Conservation (phyloP, 2,888 invertebrate species). For the Coecobrya sp. region DNA sequence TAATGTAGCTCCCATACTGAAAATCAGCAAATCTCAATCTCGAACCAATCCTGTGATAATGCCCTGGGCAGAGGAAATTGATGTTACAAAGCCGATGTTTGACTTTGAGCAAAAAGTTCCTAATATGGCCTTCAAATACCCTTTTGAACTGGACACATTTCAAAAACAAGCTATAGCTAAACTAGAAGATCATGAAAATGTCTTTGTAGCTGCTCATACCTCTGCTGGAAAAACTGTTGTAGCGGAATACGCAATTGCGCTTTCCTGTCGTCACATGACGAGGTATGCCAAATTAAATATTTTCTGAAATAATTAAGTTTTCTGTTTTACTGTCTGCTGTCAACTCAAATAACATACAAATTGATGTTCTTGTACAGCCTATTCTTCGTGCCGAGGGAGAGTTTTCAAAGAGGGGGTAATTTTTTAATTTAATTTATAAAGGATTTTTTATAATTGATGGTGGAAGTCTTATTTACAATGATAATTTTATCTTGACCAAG, state of each 20-base stretch:
- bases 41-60: constrained; percentile 88
- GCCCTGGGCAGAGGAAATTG: constrained; percentile 96
- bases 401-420: constrained; percentile 91
- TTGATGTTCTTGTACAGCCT: no score
- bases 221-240: constrained; percentile 99
- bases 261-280: constrained; percentile 97
- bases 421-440: constrained; percentile 87
- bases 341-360: no score
- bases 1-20: constrained; percentile 90
- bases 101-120: constrained; percentile 94
- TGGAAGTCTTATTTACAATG: no score
- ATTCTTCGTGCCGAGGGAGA: constrained; percentile 93
- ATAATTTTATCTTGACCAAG: constrained; percentile 57
- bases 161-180: constrained; percentile 98
- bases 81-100: constrained; percentile 93
- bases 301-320: not conserved
- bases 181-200: constrained; percentile 97
- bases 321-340: not conserved
- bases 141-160: constrained; percentile 98
- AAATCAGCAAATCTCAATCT: constrained; percentile 90
- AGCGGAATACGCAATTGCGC: constrained; percentile 99
- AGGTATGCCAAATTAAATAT: no score
- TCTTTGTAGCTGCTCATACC: constrained; percentile 99
- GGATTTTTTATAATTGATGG: not conserved
- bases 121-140: constrained; percentile 94